Evolutionary conservation across 64 coral and sea anemone genomes (phyloP).

Genomic region (Astreopora myriophthalma): DNA sequence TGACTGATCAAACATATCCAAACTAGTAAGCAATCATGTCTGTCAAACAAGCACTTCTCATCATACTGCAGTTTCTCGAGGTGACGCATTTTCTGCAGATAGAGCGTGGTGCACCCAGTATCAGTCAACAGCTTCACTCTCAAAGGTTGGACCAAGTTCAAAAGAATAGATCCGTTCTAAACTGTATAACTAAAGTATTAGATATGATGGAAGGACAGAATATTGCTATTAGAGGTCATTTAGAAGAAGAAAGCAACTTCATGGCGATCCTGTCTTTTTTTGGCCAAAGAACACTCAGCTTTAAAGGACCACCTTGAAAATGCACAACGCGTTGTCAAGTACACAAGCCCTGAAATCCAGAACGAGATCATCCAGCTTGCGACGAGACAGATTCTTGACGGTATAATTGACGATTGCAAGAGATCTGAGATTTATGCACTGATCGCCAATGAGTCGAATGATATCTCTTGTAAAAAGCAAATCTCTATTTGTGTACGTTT

Average conservation of each 20-base stretch:
- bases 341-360: conserved; percentile 60
- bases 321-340: conserved; percentile 42
- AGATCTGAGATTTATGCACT: conserved; percentile 54
- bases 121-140: conserved; percentile 56
- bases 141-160: conserved; percentile 46
- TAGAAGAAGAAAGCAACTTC: conserved; percentile 62
- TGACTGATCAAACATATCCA: conserved; percentile 76
- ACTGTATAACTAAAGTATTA: conserved; percentile 56
- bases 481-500: conserved; percentile 69
- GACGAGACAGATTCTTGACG: conserved; percentile 51
- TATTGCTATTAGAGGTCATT: conserved; percentile 67
- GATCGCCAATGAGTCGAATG: conserved; percentile 64
- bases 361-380: conserved; percentile 33
- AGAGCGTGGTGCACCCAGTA: conserved; percentile 49
- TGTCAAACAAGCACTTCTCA: conserved; percentile 59
- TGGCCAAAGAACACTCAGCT: conserved; percentile 57
- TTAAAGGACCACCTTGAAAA: conserved; percentile 56
- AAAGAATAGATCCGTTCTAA: conserved; percentile 47
- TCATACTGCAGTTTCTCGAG: conserved; percentile 32
- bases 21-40: conserved; percentile 64
- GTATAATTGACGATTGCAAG: conserved; percentile 43
- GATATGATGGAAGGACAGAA: conserved; percentile 65
- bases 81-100: conserved; percentile 25
- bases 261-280: conserved; percentile 39
- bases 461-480: conserved; percentile 68